Conservation (phyloP, 2,888 invertebrate species). For the Branchellion lobata region DNA sequence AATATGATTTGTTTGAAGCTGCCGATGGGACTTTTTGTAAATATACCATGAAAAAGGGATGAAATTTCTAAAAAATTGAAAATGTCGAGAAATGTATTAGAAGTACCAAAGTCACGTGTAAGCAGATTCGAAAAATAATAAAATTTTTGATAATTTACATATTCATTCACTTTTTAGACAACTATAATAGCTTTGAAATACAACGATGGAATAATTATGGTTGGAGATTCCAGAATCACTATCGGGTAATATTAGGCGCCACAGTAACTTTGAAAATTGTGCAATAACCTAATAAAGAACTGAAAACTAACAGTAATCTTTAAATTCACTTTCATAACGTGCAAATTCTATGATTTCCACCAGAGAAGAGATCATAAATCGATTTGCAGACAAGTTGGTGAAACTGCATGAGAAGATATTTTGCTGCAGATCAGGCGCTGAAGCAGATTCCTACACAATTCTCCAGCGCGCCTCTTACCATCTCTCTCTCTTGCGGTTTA, state of each 20-base stretch:
- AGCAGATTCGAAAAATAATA: not conserved
- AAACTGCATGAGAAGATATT: constrained; percentile 13
- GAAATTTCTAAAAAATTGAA: not conserved
- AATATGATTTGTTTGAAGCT: no score
- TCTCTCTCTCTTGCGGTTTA: constrained; percentile 32
- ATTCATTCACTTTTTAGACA: not conserved
- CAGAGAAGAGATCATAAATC: constrained; percentile 41
- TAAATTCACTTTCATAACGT: no score
- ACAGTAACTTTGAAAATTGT: not conserved
- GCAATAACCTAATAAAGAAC: not conserved
- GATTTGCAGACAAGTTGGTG: constrained; percentile 37
- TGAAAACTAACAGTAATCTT: not conserved
- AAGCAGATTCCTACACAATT: constrained; percentile 26
- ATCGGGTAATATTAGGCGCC: constrained; percentile 14
- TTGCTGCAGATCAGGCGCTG: constrained; percentile 40
- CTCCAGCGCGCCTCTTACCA: constrained; percentile 7
- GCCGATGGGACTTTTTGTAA: no score
- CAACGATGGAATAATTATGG: constrained; percentile 24
- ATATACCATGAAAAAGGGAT: no score
- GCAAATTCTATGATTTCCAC: no score
- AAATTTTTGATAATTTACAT: not conserved
- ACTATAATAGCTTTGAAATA: constrained; percentile 38
- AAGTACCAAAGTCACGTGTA: constrained; percentile 12
- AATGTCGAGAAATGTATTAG: not conserved
- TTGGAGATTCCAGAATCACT: constrained; percentile 39